Evolutionary conservation across 2,113 vertebrate genomes (phyloP).

Genomic region (Petrocephalus microphthalmus): DNA sequence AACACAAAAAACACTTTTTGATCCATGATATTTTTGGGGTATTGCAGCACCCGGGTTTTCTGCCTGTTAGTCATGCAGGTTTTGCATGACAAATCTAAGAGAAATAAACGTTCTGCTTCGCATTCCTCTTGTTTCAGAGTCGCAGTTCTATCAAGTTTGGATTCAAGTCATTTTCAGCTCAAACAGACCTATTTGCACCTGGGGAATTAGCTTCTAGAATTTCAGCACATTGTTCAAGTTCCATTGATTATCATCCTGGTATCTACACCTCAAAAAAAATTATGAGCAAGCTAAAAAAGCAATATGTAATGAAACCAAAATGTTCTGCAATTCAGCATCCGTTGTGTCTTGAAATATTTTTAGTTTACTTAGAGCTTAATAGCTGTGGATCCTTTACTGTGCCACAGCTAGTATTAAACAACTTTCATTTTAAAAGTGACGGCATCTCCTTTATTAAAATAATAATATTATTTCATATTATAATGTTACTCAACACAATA

Average conservation of each 20-base stretch:
- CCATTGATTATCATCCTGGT: constrained; percentile 25
- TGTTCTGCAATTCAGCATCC: not conserved
- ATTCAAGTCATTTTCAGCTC: constrained; percentile 14
- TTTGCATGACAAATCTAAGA: constrained; percentile 21
- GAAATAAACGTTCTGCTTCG: constrained; percentile 24
- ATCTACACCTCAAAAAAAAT: not conserved
- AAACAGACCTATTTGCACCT: constrained; percentile 31
- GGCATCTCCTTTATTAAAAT: not conserved
- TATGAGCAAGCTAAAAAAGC: not conserved
- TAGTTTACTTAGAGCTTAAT: too few relatives aligned
- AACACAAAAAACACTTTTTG: constrained; percentile 24
- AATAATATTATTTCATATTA: too few relatives aligned
- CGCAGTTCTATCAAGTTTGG: not conserved
- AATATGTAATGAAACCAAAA: not conserved
- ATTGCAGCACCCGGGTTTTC: constrained; percentile 15
- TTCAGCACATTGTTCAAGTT: constrained; percentile 17
- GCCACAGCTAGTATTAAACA: not conserved
- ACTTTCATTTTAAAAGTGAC: not conserved
- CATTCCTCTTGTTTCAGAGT: not conserved
- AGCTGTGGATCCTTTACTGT: not conserved
- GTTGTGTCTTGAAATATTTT: not conserved
- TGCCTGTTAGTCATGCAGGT: constrained; percentile 20
- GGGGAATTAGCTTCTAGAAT: constrained; percentile 19
- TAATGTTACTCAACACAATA: too few relatives aligned
- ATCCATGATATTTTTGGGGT: constrained; percentile 18